phyloP scores from a whole-genome alignment of 2,888 invertebrate species.

The Keiferia lycopersicella region DNA sequence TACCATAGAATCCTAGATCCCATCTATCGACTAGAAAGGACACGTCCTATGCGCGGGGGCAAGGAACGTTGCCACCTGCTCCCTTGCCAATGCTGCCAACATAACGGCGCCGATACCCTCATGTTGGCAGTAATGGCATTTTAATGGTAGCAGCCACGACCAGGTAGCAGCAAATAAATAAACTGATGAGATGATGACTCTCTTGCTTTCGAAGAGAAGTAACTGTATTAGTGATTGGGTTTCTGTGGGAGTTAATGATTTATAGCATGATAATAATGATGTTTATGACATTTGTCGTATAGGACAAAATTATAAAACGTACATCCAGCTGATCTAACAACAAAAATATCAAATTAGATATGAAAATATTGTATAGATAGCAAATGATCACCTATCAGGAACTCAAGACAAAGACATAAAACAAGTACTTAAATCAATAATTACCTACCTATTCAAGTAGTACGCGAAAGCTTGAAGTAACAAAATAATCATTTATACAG shows the following conservation, averaged over 20 bases:
- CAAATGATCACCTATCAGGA: too few relatives aligned
- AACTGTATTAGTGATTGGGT: conserved; percentile 18
- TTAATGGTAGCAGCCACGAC: conserved; percentile 35
- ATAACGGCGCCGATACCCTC: conserved; percentile 39
- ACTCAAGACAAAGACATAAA: too few relatives aligned
- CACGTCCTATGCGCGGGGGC: conserved; percentile 30
- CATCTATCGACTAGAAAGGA: conserved; percentile 32
- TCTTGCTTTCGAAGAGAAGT: conserved; percentile 15
- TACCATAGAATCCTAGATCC: neutral
- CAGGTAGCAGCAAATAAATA: conserved; percentile 31
- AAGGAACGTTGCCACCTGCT: conserved; percentile 35
- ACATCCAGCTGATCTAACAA: too few relatives aligned
- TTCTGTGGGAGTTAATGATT: conserved; percentile 3
- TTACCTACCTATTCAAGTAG: too few relatives aligned
- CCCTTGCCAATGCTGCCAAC: conserved; percentile 18
- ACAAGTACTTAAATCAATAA: neutral
- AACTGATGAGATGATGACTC: conserved; percentile 21
- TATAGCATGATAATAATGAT: neutral
- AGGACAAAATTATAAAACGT: neutral
- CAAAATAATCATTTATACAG: too few relatives aligned
- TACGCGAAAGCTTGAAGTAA: neutral
- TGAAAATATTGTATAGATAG: too few relatives aligned
- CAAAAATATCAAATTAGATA: too few relatives aligned
- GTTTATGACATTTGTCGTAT: neutral
- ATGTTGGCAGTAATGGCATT: conserved; percentile 24